Evolutionary conservation across 2,113 vertebrate genomes (phyloP).

Genomic region (Symphodus melops): DNA sequence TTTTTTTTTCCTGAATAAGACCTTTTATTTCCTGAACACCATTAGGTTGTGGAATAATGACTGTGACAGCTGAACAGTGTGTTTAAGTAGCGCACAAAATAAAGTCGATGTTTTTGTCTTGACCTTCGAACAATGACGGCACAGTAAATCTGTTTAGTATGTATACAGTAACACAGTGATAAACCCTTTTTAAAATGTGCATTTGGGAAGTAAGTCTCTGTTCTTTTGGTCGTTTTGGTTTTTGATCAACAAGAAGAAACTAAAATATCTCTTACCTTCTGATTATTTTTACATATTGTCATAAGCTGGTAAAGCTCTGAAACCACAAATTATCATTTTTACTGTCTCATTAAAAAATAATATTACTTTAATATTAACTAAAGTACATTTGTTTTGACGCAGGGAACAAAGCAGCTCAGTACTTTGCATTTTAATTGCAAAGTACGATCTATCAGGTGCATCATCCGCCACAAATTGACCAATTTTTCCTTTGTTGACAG

Average conservation of each 20-base stretch:
- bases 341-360: not conserved
- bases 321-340: not conserved
- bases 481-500: slow-evolving; percentile 65
- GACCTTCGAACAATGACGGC: not conserved
- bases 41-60: not conserved
- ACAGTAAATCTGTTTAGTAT: too few species aligned
- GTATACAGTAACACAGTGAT: not conserved
- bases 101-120: not conserved
- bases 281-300: not conserved
- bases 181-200: not conserved
- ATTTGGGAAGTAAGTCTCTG: not conserved
- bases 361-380: slow-evolving; percentile 31
- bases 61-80: not conserved
- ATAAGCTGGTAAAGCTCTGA: not conserved
- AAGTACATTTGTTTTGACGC: slow-evolving; percentile 16
- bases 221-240: not conserved
- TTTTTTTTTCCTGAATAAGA: too few species aligned
- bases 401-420: slow-evolving; percentile 23
- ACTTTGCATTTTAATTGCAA: slow-evolving; percentile 70
- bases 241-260: not conserved
- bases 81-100: not conserved
- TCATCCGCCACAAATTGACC: slow-evolving; percentile 62
- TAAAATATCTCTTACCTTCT: not conserved
- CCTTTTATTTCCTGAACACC: too few species aligned
- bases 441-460: slow-evolving; percentile 55